phyloP scores from a whole-genome alignment of 2,113 vertebrate species.

The Nannobrachium achirus region DNA sequence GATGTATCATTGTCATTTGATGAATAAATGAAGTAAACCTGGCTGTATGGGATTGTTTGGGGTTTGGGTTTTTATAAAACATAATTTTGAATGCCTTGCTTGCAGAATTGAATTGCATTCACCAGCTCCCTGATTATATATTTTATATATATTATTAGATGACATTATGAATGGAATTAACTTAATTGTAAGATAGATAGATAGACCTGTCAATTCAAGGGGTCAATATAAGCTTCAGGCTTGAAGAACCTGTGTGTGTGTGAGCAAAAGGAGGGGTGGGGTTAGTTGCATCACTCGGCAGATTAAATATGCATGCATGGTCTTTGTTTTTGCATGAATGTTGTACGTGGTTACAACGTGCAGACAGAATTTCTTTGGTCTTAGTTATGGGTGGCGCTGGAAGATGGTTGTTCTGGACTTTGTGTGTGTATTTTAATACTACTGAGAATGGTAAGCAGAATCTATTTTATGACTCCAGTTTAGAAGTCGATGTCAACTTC shows the following conservation, averaged over 20 bases:
- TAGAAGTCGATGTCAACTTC: too few species aligned
- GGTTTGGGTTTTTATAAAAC: slow-evolving; percentile 5
- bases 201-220: too few species aligned
- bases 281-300: slow-evolving; percentile 51
- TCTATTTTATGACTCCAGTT: too few species aligned
- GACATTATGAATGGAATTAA: too few species aligned
- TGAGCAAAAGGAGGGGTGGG: slow-evolving; percentile 25
- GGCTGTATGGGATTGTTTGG: slow-evolving; percentile 11
- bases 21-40: slow-evolving; percentile 63
- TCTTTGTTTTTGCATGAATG: slow-evolving; percentile 28
- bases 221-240: too few species aligned
- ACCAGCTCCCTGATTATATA: too few species aligned
- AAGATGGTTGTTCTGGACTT: slow-evolving; percentile 60
- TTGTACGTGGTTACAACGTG: not conserved
- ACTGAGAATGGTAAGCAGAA: slow-evolving; percentile 68
- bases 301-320: slow-evolving; percentile 73
- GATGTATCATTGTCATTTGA: slow-evolving; percentile 47
- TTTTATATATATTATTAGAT: too few species aligned
- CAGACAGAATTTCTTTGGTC: slow-evolving; percentile 16
- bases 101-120: too few species aligned
- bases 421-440: slow-evolving; percentile 55
- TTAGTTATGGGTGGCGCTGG: slow-evolving; percentile 66
- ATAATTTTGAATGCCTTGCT: too few species aligned
- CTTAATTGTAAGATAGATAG: too few species aligned
- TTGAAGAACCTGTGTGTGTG: not conserved